These are phyloP conservation scores for Lophotis ruficrista DNA, from an alignment of 2,113 vertebrate genomes.

Conservation along the genomic window DNA sequence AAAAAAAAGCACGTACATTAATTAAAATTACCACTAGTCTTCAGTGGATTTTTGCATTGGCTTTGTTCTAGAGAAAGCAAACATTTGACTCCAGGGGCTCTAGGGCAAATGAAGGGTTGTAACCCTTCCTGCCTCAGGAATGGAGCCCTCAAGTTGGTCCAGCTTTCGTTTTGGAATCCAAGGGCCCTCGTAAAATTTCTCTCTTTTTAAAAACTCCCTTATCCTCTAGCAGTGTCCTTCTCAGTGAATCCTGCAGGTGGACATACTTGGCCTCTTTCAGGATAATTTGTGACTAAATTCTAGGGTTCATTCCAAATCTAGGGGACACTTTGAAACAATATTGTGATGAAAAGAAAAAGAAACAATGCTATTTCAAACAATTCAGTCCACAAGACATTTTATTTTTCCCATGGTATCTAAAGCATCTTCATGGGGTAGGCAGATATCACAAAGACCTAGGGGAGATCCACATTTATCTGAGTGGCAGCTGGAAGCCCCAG, in stretches of 20 bases:
- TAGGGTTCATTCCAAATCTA: background rate
- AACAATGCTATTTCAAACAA: background rate
- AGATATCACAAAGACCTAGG: background rate
- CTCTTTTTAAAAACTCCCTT: background rate
- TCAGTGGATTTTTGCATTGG: background rate
- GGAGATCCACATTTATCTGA: background rate
- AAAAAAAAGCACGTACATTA: background rate
- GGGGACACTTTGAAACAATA: background rate
- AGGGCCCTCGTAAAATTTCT: background rate
- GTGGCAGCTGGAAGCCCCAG: background rate
- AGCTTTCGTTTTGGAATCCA: background rate
- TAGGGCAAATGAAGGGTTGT: background rate
- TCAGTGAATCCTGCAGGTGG: background rate
- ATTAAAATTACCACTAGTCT: background rate
- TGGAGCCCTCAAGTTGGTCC: background rate
- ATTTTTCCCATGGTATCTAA: background rate
- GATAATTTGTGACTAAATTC: background rate
- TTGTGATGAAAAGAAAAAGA: background rate
- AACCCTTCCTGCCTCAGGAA: background rate
- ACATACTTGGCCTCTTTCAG: background rate
- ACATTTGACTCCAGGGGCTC: background rate
- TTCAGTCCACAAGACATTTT: no score
- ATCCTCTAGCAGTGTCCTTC: background rate
- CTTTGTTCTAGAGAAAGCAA: background rate
- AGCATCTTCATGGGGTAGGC: background rate